Percentiles rank a stretch among this genome's conserved stretches.
Evolutionary conservation across 2,888 invertebrate genomes (phyloP).

Genomic region (Formica aserva): DNA sequence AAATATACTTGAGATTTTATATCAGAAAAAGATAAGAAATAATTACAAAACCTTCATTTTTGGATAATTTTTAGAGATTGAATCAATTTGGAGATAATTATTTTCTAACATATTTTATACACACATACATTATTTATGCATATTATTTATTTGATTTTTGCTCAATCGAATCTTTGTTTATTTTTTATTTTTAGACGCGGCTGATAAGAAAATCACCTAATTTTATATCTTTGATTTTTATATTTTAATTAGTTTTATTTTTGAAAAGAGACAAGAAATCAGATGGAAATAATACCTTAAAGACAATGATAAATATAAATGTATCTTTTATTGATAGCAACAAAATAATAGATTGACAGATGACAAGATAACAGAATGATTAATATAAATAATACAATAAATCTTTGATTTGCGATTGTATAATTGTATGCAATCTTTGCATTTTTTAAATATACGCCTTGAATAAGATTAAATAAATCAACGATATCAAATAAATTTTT

Average conservation of each 20-base stretch:
- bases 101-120: not conserved
- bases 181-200: constrained; percentile 9
- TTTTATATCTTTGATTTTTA: constrained; percentile 14
- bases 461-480: constrained; percentile 7
- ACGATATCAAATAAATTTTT: not conserved
- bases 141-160: not conserved
- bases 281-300: not conserved
- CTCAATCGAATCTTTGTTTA: not conserved
- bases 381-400: not conserved
- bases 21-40: constrained; percentile 1
- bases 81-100: not conserved
- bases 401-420: not conserved
- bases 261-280: not conserved
- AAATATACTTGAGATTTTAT: not conserved
- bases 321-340: not conserved
- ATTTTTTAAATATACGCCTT: not conserved
- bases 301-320: not conserved
- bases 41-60: not conserved
- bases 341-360: not conserved
- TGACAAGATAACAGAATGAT: not conserved
- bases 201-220: not conserved
- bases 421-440: not conserved
- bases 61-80: not conserved
- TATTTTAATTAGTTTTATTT: not conserved
- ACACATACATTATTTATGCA: not conserved